phyloP scores from a whole-genome alignment of 2,113 vertebrate genomes.

The Gadus chalcogrammus region DNA sequence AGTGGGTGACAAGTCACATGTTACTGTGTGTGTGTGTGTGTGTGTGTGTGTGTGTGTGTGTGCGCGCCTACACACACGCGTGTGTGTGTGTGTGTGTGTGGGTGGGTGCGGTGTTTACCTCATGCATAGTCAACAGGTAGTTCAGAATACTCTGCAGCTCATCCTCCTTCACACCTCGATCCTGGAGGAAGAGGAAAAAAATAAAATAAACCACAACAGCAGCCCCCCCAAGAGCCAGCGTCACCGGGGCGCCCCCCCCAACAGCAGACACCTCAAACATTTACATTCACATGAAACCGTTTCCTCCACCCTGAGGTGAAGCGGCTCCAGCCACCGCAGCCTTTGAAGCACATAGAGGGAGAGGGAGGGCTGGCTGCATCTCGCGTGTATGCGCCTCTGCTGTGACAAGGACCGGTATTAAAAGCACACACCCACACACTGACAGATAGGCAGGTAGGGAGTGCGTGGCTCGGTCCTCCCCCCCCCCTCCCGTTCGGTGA shows the following conservation, averaged over 20 bases:
- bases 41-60: too few relatives aligned
- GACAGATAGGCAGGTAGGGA: not conserved
- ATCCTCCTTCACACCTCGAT: constrained; percentile 97
- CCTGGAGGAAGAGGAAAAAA: constrained; percentile 65
- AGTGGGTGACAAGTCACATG: not conserved
- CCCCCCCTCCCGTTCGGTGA: too few relatives aligned
- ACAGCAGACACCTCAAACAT: too few relatives aligned
- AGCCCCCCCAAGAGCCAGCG: not conserved
- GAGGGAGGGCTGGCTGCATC: not conserved
- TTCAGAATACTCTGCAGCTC: constrained; percentile 98
- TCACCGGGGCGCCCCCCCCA: too few relatives aligned
- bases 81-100: too few relatives aligned
- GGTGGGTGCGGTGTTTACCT: constrained; percentile 73
- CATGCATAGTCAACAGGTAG: constrained; percentile 98
- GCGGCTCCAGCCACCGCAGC: constrained; percentile 4
- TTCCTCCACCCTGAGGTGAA: constrained; percentile 12
- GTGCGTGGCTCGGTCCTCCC: not conserved
- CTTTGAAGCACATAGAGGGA: constrained; percentile 2
- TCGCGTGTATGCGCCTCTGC: not conserved
- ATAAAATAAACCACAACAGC: not conserved
- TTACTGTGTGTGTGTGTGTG: too few relatives aligned
- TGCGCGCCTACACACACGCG: too few relatives aligned
- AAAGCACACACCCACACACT: constrained; percentile 16
- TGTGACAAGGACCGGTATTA: not conserved
- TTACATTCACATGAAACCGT: too few relatives aligned